These are phyloP conservation scores for Procavia capensis DNA, from an alignment of 2,113 vertebrate genomes.

Conservation along the genomic window DNA sequence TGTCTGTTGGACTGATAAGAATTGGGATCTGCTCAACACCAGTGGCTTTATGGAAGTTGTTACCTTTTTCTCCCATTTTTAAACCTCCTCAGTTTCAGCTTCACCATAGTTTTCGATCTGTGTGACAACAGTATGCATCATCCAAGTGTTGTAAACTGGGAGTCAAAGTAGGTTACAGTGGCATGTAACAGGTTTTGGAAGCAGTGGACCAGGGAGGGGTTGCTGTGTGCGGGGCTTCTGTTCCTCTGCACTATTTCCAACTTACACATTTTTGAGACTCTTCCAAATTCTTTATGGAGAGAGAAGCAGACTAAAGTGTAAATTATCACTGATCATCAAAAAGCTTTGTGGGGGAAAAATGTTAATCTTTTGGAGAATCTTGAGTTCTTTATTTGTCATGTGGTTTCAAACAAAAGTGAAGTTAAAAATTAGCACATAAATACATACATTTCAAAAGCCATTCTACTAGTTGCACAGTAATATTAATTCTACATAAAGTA, in stretches of 20 bases:
- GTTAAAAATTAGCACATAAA: background rate
- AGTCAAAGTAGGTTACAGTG: background rate
- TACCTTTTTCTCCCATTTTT: background rate
- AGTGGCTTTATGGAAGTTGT: background rate
- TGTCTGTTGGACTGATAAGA: background rate
- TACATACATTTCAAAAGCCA: background rate
- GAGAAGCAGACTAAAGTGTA: background rate
- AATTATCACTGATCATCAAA: background rate
- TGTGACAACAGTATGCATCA: background rate
- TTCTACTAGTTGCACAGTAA: background rate
- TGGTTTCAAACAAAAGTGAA: background rate
- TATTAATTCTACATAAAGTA: background rate
- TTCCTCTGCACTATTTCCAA: background rate
- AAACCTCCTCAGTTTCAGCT: background rate
- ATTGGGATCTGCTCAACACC: background rate
- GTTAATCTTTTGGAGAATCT: background rate
- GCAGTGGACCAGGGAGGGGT: background rate
- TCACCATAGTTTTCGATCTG: background rate
- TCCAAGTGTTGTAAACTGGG: background rate
- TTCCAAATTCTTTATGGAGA: background rate
- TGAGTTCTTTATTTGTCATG: background rate
- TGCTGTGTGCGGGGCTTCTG: background rate
- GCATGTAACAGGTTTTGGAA: background rate
- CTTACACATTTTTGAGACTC: background rate
- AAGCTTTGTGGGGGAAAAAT: background rate